These are phyloP conservation scores for Pycnonotus jocosus DNA, from an alignment of 2,113 vertebrate species.

Conservation along the genomic window DNA sequence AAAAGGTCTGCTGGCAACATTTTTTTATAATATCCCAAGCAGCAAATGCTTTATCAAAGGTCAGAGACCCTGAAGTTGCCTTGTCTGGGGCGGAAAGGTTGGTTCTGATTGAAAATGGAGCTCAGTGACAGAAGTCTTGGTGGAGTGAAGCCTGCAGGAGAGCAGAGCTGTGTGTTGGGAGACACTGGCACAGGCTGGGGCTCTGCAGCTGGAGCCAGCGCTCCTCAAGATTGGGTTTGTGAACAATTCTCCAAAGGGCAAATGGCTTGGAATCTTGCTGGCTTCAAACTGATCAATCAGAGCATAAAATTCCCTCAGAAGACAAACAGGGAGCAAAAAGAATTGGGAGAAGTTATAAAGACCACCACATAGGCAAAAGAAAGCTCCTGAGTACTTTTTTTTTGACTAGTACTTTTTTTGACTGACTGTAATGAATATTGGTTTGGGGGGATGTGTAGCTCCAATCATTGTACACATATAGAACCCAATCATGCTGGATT, in stretches of 20 bases:
- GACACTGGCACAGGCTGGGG: neutral
- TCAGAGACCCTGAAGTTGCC: neutral
- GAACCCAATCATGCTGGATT: neutral
- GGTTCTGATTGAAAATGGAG: neutral
- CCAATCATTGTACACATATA: neutral
- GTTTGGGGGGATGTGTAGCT: neutral
- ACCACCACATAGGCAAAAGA: neutral
- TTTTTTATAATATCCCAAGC: neutral
- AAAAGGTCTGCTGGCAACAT: neutral
- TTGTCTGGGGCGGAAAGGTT: neutral
- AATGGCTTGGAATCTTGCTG: neutral
- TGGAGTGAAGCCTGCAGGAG: neutral
- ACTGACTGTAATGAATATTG: neutral
- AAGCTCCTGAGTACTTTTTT: neutral
- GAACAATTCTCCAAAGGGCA: neutral
- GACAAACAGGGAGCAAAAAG: neutral
- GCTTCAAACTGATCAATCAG: accelerated
- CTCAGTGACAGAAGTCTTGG: neutral
- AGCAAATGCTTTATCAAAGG: neutral
- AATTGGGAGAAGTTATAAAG: neutral
- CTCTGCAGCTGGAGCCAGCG: neutral
- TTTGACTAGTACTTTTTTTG: neutral
- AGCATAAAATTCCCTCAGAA: neutral
- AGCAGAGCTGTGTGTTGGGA: neutral
- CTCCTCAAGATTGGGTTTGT: neutral